Base-by-base conservation (phyloP, 2,113 vertebrate genomes). In the Sminthopsis crassicaudata region DNA sequence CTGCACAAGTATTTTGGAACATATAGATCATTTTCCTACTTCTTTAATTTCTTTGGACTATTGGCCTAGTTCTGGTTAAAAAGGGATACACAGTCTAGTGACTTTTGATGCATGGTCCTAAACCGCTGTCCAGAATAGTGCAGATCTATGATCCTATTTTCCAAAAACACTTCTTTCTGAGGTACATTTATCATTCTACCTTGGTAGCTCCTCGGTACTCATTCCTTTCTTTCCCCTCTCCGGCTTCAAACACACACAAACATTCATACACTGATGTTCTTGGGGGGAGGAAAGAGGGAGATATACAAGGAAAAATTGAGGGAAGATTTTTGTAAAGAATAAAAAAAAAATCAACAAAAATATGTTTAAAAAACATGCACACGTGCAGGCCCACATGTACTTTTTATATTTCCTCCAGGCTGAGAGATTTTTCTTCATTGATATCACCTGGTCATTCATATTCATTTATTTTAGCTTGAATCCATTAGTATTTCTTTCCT, bases 401-500 rank as follows among this genome's bases (percentile, higher is more conserved):
- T 2, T 42, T 19, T 84, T 42, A 84, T 42, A 42, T 84, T 42
- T 42, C 42, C 16, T 84, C 1, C 36, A 84, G 67, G n/a, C n/a
- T 84, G 0, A 26, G 76, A 52, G 10, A 52, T 46, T 54, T 46
- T 92, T 88, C 67, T 50, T 88, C 54, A 51, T 50, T 93, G 91
- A 48, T 46, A 52, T 42, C 93, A 76, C 48, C 36, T 1, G 46
- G 53, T 90, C 94, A 92, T 96, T 94, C 93, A 96, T 95, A 97
- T 53, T 55, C 60, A 53, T 94, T 95, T 93, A 92, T 89, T 91
- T 53, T 92, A 95, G 94, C 91, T 46, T 54, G 24, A 60, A 50
- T 53, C 93, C 42, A 53, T 96, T 96, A 8, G 0, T 30, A 0
- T 93, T 95, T 97, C 93, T 94, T 97, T 96, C 91, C 89, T 42